phyloP scores from a whole-genome alignment of 2,797 vertebrate genomes.

The Danionella dracula region DNA sequence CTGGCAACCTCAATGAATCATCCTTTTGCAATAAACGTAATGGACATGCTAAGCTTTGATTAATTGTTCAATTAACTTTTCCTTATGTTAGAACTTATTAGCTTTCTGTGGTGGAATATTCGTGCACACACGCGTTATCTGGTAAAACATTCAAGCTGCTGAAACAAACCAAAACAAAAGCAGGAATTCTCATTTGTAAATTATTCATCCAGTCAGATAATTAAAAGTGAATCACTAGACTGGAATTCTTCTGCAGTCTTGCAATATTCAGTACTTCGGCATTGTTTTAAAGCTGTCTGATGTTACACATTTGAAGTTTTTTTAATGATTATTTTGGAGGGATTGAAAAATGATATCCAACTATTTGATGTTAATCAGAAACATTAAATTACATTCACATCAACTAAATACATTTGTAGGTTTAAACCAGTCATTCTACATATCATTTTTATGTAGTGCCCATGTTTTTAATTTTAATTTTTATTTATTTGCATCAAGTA shows the following conservation, averaged over 20 bases:
- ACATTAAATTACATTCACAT: too few species aligned
- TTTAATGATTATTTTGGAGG: neutral
- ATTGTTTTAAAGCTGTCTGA: neutral
- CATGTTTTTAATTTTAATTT: too few species aligned
- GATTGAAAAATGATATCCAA: too few species aligned
- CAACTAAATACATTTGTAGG: too few species aligned
- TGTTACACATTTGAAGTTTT: too few species aligned
- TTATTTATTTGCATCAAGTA: too few species aligned
- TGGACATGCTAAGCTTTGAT: slow-evolving; percentile 43
- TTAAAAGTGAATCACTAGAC: neutral
- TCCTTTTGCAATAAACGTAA: slow-evolving; percentile 41
- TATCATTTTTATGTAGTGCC: too few species aligned
- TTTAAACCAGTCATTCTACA: too few species aligned
- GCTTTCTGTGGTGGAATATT: slow-evolving; percentile 31
- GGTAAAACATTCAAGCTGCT: slow-evolving; percentile 12
- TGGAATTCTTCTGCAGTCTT: slow-evolving; percentile 3
- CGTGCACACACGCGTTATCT: slow-evolving; percentile 9
- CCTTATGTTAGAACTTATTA: slow-evolving; percentile 35
- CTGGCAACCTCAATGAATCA: slow-evolving; percentile 35
- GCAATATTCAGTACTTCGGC: neutral
- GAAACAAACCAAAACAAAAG: slow-evolving; percentile 17
- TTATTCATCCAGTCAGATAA: slow-evolving; percentile 26
- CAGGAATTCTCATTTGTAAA: slow-evolving; percentile 32
- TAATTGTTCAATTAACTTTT: slow-evolving; percentile 41
- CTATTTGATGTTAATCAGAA: too few species aligned